Evolutionary conservation across 2,797 vertebrate genomes (phyloP).

Genomic region (Antennarius maculatus): DNA sequence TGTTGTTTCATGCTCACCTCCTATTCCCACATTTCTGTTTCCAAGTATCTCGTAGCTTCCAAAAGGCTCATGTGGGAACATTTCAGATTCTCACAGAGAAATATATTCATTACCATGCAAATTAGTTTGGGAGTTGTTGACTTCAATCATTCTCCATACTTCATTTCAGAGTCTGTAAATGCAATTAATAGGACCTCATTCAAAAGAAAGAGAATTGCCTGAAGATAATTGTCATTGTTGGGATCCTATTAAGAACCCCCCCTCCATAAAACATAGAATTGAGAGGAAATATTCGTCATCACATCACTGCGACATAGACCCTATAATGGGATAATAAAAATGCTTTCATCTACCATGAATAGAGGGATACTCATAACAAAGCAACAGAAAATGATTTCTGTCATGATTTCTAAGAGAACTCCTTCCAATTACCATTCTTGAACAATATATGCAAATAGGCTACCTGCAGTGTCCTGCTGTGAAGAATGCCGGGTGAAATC

Average conservation of each 20-base stretch:
- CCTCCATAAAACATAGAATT: constrained; percentile 53
- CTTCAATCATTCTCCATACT: constrained; percentile 82
- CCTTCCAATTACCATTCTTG: constrained; percentile 66
- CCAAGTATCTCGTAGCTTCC: constrained; percentile 42
- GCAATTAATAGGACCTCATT: constrained; percentile 82
- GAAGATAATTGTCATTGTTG: constrained; percentile 77
- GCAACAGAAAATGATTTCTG: constrained; percentile 67
- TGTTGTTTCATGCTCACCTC: constrained; percentile 51
- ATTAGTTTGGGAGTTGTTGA: constrained; percentile 79
- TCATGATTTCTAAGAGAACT: constrained; percentile 64
- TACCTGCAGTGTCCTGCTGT: constrained; percentile 60
- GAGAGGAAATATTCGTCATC: constrained; percentile 47
- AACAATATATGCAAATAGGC: constrained; percentile 69
- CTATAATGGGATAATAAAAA: constrained; percentile 80
- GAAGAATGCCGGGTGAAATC: constrained; percentile 39
- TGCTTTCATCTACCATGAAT: constrained; percentile 70
- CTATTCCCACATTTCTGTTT: constrained; percentile 58
- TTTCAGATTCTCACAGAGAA: constrained; percentile 79
- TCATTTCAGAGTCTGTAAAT: constrained; percentile 84
- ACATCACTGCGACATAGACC: constrained; percentile 55
- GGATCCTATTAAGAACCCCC: constrained; percentile 74
- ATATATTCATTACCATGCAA: constrained; percentile 83
- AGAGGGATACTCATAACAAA: constrained; percentile 68
- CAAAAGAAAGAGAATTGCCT: constrained; percentile 78
- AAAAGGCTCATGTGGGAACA: constrained; percentile 63